Evolutionary conservation across 2,888 invertebrate species (phyloP).

Genomic region (Folsomia candida): DNA sequence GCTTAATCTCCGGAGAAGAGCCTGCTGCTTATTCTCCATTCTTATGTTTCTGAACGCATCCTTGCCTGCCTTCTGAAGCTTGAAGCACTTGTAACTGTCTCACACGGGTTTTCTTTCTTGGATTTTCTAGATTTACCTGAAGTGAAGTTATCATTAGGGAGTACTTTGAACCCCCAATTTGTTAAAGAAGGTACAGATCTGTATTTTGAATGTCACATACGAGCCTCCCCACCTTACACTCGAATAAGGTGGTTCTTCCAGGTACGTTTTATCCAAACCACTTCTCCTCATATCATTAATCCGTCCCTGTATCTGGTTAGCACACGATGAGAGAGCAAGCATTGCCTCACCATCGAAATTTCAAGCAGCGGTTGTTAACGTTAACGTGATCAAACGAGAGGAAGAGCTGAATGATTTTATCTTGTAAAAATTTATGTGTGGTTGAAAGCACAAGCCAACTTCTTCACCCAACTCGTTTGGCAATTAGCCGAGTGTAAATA

Average conservation of each 20-base stretch:
- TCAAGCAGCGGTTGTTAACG: too few relatives aligned
- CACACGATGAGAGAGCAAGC: too few relatives aligned
- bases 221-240: slow-evolving; percentile 43
- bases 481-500: not conserved
- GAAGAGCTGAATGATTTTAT: not conserved
- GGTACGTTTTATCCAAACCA: slow-evolving; percentile 38
- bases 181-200: slow-evolving; percentile 50
- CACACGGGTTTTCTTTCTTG: not conserved
- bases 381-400: too few relatives aligned
- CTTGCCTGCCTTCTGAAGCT: not conserved
- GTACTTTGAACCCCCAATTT: slow-evolving; percentile 47
- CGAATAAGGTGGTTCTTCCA: slow-evolving; percentile 47
- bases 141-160: slow-evolving; percentile 48
- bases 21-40: slow-evolving; percentile 3
- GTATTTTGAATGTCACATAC: slow-evolving; percentile 48
- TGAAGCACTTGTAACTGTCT: not conserved
- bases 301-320: not conserved
- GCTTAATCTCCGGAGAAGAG: slow-evolving; percentile 6
- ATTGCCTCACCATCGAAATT: too few relatives aligned
- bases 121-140: slow-evolving; percentile 47
- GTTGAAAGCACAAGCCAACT: not conserved
- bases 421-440: not conserved
- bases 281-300: slow-evolving; percentile 5
- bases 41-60: too few relatives aligned
- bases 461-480: not conserved